A percentile compares a stretch with the other conserved stretches of the same genome.
Evolutionary conservation across 1,140 invertebrate species (phyloP).

Genomic region (Hyles euphorbiae): DNA sequence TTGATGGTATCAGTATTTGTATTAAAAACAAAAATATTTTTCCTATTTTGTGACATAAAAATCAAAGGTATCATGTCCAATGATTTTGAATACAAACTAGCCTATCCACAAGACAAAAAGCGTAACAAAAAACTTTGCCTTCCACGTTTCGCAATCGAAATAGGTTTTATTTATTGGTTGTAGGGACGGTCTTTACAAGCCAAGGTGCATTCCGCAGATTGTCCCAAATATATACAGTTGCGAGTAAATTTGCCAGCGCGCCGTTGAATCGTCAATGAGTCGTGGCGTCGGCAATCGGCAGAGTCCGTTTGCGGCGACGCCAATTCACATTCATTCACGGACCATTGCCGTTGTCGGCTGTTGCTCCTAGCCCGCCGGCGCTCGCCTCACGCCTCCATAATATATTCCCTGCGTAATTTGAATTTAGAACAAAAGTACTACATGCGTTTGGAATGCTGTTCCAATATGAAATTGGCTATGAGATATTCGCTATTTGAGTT

Average conservation of each 20-base stretch:
- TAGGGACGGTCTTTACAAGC: no score
- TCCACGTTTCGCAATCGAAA: no score
- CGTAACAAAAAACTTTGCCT: no score
- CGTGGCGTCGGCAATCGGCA: constrained; percentile 61
- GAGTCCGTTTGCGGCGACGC: constrained; percentile 61
- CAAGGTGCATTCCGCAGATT: constrained; percentile 10
- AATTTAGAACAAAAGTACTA: constrained; percentile 42
- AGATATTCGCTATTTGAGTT: no score
- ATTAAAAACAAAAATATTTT: no score
- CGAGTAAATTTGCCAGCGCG: constrained; percentile 49
- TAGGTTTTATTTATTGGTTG: no score
- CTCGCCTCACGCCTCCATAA: constrained; percentile 34
- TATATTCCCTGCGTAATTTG: constrained; percentile 47
- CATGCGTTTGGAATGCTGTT: background rate
- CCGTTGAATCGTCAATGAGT: constrained; percentile 65
- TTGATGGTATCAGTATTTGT: no score
- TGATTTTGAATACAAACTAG: no score
- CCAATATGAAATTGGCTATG: no score
- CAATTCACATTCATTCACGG: constrained; percentile 67
- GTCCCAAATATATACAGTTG: constrained; percentile 28
- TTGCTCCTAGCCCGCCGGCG: constrained; percentile 16
- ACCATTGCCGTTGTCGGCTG: constrained; percentile 42
- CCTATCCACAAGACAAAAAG: no score
- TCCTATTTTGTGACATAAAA: no score
- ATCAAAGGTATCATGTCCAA: no score